Base-by-base conservation (phyloP, 2,797 vertebrate species). In the Capromys pilorides region DNA sequence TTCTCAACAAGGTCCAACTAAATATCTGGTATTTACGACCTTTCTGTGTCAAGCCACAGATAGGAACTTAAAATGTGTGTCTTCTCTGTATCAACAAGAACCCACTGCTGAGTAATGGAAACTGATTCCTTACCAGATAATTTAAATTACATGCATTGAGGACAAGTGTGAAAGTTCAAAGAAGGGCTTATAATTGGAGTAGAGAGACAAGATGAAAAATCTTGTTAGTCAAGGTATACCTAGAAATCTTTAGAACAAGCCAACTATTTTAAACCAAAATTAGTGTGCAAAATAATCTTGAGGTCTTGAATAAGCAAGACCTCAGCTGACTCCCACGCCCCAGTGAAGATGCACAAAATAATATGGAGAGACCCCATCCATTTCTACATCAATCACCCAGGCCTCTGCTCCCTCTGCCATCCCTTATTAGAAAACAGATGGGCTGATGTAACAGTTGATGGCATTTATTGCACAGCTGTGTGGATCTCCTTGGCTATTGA, bases 381-480 rank as follows among this genome's bases (percentile, higher is more conserved):
- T 66, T 59, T 45, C n/a, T 39, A 0, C 61, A 54, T 80, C 49
- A 54, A 7, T 62, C 71, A 85, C 22, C 22, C 3, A 26, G 24
- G 10, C 8, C 28, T 64, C 61, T 28, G 0, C 57, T 69, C 91
- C 41, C 91, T 94, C 80, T 86, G 62, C 24, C 45, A 81, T 16
- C 78, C 59, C 49, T 88, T 91, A 75, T 75, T 91, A 94, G 85
- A 94, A 90, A 93, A 78, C 82, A 93, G 87, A 96, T 94, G 85
- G 84, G 66, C 71, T 87, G 21, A 36, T 85, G 22, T 89, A 80
- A 90, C 81, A 85, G 85, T 79, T 69, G 85, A 86, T 54, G 67
- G 81, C 85, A 79, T 81, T 97, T 94, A 89, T 92, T 61, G 49
- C 88, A 90, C 79, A 93, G 90, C 85, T 95, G 85, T 93, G 62